Evolutionary conservation across 2,888 invertebrate genomes (phyloP), one percentile per base, ranked within the genome.

Genomic region (Acronicta alni): DNA sequence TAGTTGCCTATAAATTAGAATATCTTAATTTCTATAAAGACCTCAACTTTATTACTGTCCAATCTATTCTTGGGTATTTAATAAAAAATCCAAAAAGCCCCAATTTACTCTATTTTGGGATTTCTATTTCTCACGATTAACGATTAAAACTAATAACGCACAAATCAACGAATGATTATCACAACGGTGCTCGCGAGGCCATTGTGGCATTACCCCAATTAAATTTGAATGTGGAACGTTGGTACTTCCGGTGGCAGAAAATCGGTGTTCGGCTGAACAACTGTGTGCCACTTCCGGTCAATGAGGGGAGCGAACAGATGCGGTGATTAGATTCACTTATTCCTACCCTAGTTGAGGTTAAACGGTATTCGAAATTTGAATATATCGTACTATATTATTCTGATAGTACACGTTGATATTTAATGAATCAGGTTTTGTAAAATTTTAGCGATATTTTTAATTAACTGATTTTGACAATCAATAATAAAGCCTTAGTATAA

Each of bases 231-330:
- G 89, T 91, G 86, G 91, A 90, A 91, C 92, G 90, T 90, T 90
- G 85, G 87, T 84, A 89, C 91, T 92, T 94, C 93, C 93, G 93
- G 93, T 92, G 85, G 91, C 89, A 93, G 92, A 93, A 93, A 93
- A 93, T 93, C 93, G 92, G 89, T 88, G 89, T 87, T 85, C 85
- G 83, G 79, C 86, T 89, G 89, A 91, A 92, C 93, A 93, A 93
- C 93, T 92, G 93, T 91, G 89, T 85, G 88, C 84, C 86, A 85
- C 89, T 92, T 94, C 93, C 93, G 93, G 93, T 92, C 92, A 92
- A 84, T 75, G 81, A 87, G 89, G 91, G 92, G 91, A 89, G 85
- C 80, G 85, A 89, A 90, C 93, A 93, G 93, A 93, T 92, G 93
- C 88, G 85, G 83, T 89, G 91, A 92, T 93, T 92, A 93, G 92